Evolutionary conservation across 2,888 invertebrate species (phyloP).

Genomic region (Agrilus mali): DNA sequence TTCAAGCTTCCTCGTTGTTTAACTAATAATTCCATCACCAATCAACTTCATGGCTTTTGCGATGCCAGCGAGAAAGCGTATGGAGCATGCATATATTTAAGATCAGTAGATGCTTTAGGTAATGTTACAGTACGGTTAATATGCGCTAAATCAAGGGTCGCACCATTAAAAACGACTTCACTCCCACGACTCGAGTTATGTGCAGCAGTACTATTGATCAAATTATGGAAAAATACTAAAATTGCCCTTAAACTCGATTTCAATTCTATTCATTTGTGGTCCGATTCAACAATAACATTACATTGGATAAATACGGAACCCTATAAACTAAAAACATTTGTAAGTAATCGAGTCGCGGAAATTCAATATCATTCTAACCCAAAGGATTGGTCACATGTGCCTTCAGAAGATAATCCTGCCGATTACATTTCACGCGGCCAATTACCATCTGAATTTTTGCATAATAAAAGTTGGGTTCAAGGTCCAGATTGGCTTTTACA

Average conservation of each 20-base stretch:
- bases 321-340: not conserved
- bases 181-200: constrained; percentile 18
- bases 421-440: constrained; percentile 2
- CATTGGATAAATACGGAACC: not conserved
- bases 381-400: constrained; percentile 1
- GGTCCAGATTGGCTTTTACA: constrained; percentile 1
- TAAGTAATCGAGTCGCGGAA: constrained; percentile 3
- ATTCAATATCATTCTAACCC: not conserved
- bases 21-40: not conserved
- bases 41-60: constrained; percentile 14
- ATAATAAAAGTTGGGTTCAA: constrained; percentile 1
- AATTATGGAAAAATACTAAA: constrained; percentile 10
- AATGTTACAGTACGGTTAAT: too few relatives aligned
- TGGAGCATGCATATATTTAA: constrained; percentile 16
- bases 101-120: constrained; percentile 7
- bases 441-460: not conserved
- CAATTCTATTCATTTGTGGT: constrained; percentile 8
- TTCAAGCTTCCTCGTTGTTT: constrained; percentile 7
- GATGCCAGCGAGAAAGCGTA: constrained; percentile 14
- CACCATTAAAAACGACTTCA: constrained; percentile 15
- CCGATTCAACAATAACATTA: constrained; percentile 11
- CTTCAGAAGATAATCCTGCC: too few relatives aligned
- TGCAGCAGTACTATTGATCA: too few relatives aligned
- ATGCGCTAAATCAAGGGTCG: constrained; percentile 17
- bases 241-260: constrained; percentile 8